Percentiles rank a stretch among this genome's conserved stretches.
phyloP scores from a whole-genome alignment of 2,113 vertebrate genomes.

The Macrotis lagotis region DNA sequence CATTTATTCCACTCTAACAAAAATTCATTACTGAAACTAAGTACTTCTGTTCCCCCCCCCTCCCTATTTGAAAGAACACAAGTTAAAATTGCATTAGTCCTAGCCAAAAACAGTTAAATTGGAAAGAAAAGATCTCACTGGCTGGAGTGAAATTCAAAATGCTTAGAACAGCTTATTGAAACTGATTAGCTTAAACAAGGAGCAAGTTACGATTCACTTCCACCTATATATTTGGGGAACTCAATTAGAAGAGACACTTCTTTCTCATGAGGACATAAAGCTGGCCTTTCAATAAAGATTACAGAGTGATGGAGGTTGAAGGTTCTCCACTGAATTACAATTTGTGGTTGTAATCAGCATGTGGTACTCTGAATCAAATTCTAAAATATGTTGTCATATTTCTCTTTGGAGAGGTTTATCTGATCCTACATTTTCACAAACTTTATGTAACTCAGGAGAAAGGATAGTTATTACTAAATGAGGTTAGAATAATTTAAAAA shows the following conservation, averaged over 20 bases:
- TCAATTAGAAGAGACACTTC: slow-evolving; percentile 85
- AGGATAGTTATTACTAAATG: slow-evolving; percentile 27
- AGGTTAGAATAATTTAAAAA: slow-evolving; percentile 19
- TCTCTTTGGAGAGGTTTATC: slow-evolving; percentile 45
- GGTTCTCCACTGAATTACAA: slow-evolving; percentile 38
- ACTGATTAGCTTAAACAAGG: slow-evolving; percentile 83
- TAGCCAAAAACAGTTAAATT: slow-evolving; percentile 59
- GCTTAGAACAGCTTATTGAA: slow-evolving; percentile 80
- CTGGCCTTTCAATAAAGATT: slow-evolving; percentile 64
- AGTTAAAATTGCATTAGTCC: slow-evolving; percentile 57
- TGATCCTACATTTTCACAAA: slow-evolving; percentile 47
- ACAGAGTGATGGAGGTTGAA: slow-evolving; percentile 59
- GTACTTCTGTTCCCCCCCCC: neutral
- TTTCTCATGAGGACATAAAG: slow-evolving; percentile 73
- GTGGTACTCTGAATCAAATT: slow-evolving; percentile 40
- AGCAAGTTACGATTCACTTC: slow-evolving; percentile 86
- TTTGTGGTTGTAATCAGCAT: slow-evolving; percentile 54
- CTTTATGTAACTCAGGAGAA: neutral
- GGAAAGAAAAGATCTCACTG: slow-evolving; percentile 56
- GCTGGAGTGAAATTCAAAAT: slow-evolving; percentile 74
- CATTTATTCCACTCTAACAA: neutral
- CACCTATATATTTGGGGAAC: slow-evolving; percentile 72
- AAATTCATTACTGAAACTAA: slow-evolving; percentile 51
- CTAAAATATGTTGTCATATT: slow-evolving; percentile 42
- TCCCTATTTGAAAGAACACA: slow-evolving; percentile 20